A percentile compares a stretch with the other conserved stretches of the same genome.
Conservation (phyloP, 2,888 invertebrate species). For the Tridacna crocea region DNA sequence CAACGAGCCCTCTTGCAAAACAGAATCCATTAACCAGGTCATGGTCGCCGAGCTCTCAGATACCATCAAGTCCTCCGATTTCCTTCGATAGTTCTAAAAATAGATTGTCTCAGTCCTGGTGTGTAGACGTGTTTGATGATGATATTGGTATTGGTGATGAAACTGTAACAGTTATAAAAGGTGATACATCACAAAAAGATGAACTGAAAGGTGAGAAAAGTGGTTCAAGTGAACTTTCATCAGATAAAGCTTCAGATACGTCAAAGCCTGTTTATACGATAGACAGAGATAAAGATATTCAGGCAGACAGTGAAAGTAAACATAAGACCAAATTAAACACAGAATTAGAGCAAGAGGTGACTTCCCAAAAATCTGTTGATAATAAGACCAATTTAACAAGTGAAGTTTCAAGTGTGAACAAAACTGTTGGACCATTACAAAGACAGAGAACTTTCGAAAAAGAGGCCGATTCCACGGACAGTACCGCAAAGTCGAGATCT, state of each 20-base stretch:
- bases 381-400: slow-evolving; percentile 5
- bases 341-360: neutral
- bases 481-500: slow-evolving; percentile 16
- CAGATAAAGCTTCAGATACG: neutral
- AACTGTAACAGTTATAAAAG: neutral
- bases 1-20: slow-evolving; percentile 58
- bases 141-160: slow-evolving; percentile 4
- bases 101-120: slow-evolving; percentile 67
- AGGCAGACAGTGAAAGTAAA: neutral
- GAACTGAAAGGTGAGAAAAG: neutral
- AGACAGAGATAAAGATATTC: neutral
- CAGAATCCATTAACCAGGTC: slow-evolving; percentile 55
- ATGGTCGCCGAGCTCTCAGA: slow-evolving; percentile 56
- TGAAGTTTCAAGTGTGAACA: neutral
- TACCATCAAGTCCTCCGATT: slow-evolving; percentile 42
- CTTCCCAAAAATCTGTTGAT: slow-evolving; percentile 2
- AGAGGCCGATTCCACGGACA: slow-evolving; percentile 21
- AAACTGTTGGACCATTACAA: neutral
- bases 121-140: slow-evolving; percentile 49
- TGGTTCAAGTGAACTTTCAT: neutral
- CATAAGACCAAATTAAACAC: slow-evolving; percentile 3
- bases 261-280: neutral
- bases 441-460: slow-evolving; percentile 14
- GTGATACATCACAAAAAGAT: neutral
- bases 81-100: slow-evolving; percentile 34